These are phyloP conservation scores for Benitochromis conjunctus DNA, from an alignment of 2,113 vertebrate species.

Conservation along the genomic window DNA sequence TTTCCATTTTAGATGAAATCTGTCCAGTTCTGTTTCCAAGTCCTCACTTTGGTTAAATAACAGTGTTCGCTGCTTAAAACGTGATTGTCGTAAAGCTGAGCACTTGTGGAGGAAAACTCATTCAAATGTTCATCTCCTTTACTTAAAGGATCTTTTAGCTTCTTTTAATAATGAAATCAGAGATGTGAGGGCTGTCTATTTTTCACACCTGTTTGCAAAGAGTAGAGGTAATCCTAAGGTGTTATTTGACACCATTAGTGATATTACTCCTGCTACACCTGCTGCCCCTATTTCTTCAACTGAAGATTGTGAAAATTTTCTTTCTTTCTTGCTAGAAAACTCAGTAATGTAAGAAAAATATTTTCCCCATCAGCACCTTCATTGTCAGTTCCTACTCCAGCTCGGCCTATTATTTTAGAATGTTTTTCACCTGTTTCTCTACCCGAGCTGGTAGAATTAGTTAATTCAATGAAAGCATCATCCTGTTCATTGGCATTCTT, in stretches of 20 bases:
- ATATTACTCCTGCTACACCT: not conserved
- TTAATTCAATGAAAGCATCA: not conserved
- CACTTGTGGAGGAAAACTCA: too few species aligned
- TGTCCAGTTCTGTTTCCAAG: too few species aligned
- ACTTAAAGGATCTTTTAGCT: too few species aligned
- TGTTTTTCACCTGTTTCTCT: not conserved
- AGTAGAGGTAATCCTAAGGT: not conserved
- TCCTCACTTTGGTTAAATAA: too few species aligned
- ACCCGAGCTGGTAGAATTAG: too few species aligned
- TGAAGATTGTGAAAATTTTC: not conserved
- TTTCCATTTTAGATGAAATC: not conserved
- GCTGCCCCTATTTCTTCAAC: not conserved
- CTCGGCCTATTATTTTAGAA: not conserved
- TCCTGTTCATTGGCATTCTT: not conserved
- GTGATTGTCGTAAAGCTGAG: too few species aligned
- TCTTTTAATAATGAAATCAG: not conserved
- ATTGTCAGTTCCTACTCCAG: not conserved
- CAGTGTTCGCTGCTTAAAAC: too few species aligned
- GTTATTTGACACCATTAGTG: not conserved
- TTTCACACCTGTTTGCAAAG: not conserved
- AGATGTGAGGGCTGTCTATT: not conserved
- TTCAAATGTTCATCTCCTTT: too few species aligned
- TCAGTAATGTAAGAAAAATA: not conserved
- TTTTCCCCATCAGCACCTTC: not conserved
- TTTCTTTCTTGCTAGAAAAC: not conserved